Conservation (phyloP, 2,888 invertebrate species). For the Sphaerophoria taeniata region DNA sequence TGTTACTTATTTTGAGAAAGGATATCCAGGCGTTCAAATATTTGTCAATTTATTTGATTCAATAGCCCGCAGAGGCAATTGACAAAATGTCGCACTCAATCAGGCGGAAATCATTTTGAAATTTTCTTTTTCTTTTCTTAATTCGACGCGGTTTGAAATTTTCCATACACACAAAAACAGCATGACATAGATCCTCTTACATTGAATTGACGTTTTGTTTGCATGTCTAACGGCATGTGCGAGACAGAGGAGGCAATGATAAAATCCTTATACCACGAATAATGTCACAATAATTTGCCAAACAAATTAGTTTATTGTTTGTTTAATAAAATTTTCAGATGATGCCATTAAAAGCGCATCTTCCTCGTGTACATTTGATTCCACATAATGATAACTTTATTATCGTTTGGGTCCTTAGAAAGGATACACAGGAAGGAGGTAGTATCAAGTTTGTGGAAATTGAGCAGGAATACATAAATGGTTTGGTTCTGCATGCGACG, state of each 20-base stretch:
- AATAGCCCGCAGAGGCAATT: conserved; percentile 63
- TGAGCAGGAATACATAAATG: too few species aligned
- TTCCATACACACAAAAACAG: neutral
- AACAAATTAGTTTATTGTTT: conserved; percentile 74
- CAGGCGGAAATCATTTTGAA: conserved; percentile 55
- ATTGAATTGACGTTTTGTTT: conserved; percentile 32
- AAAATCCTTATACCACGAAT: conserved; percentile 30
- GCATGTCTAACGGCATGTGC: neutral
- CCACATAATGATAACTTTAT: conserved; percentile 72
- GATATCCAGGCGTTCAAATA: conserved; percentile 48
- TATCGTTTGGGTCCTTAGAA: conserved; percentile 44
- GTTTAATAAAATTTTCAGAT: conserved; percentile 73
- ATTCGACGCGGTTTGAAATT: conserved; percentile 1
- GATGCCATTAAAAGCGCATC: conserved; percentile 75
- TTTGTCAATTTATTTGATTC: conserved; percentile 56
- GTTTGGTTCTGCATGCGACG: too few species aligned
- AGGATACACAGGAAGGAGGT: neutral
- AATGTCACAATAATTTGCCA: conserved; percentile 72
- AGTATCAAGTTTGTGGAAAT: neutral
- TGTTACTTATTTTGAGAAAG: conserved; percentile 21
- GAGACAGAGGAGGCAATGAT: conserved; percentile 28
- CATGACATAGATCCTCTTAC: too few species aligned
- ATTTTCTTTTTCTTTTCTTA: neutral
- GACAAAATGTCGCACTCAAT: conserved; percentile 71
- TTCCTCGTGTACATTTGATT: conserved; percentile 64